A percentile compares a stretch with the other conserved stretches of the same genome.
Conservation (phyloP, 1,140 invertebrate genomes). For the Drosophila pectinifera region DNA sequence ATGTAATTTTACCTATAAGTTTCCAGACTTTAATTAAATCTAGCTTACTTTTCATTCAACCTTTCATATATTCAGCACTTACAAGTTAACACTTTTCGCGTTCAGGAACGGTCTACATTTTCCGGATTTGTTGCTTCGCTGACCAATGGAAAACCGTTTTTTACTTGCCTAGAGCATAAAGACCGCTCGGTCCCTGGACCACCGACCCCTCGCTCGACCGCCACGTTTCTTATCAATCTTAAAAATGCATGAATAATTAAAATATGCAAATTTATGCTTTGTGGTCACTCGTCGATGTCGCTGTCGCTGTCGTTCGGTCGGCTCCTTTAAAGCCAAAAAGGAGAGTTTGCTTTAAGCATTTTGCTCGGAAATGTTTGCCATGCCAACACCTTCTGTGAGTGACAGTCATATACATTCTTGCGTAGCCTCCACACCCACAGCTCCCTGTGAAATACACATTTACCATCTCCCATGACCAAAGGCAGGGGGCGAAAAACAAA, state of each 20-base stretch:
- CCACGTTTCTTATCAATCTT: conserved; percentile 77
- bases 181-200: conserved; percentile 21
- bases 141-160: conserved; percentile 27
- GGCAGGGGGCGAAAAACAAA: conserved; percentile 34
- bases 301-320: conserved; percentile 11
- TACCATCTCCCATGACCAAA: conserved; percentile 58
- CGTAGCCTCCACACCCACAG: neutral
- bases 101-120: conserved; percentile 3
- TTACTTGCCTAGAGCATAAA: conserved; percentile 28
- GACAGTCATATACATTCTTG: conserved; percentile 21
- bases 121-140: conserved; percentile 20
- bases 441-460: conserved; percentile 61
- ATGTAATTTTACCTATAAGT: too few relatives aligned
- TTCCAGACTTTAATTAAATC: neutral
- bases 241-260: conserved; percentile 84
- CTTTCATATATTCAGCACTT: conserved; percentile 30
- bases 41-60: conserved; percentile 7
- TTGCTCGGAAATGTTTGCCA: conserved; percentile 56
- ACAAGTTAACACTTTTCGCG: conserved; percentile 22
- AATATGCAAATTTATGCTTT: conserved; percentile 78
- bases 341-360: conserved; percentile 46
- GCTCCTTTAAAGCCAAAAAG: conserved; percentile 52
- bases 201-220: conserved; percentile 16
- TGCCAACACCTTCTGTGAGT: conserved; percentile 48
- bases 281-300: conserved; percentile 53